Base-by-base conservation (phyloP, 1,140 invertebrate species). In the Drosophila aff. region DNA sequence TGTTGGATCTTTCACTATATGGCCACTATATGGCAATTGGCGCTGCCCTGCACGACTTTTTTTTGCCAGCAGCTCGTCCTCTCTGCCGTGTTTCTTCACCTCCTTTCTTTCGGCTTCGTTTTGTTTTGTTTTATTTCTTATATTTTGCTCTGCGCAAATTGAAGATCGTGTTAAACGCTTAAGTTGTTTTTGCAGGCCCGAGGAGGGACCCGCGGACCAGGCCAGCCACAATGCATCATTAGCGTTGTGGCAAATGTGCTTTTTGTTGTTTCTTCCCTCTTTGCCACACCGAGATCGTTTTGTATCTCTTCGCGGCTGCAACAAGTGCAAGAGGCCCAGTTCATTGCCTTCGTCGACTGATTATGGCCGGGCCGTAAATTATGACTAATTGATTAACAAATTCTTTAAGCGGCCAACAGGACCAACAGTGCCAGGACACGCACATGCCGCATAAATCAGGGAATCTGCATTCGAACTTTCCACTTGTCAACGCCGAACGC, bases 121-220 rank as follows among this genome's bases (percentile, higher is more conserved):
- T 46, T 13, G 43, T 66, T 66, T 79, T 76, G 81, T 69, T 73
- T 74, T 73, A 60, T 73, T 61, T 73, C 68, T 52, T 73, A 73
- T 73, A 73, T 73, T 74, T 50, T 43, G 46, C 52, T 73, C 46
- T 31, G 85, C 85, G 85, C 85, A 90, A 90, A 90, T 90, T 90
- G 85, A 90, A 90, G 85, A 90, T 90, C 85, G 85, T 90, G 85
- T 90, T 90, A 90, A 90, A 90, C 85, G 85, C 84, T 87, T 75
- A 87, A 87, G 85, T 82, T 74, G 74, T 75, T 82, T 79, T 66
- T 78, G 68, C 72, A 31, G 46, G 10, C 36, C 53, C 57, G 49
- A 71, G 46, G 63, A 69, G 62, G 16, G 58, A 46, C 11, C 2
- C n/a, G 21, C 16, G 43, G 58, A 26, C 71, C 33, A 16, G 67